Evolutionary conservation across 2,797 vertebrate species (phyloP), one percentile per base, ranked within the genome.

Genomic region (Micrastur ruficollis): DNA sequence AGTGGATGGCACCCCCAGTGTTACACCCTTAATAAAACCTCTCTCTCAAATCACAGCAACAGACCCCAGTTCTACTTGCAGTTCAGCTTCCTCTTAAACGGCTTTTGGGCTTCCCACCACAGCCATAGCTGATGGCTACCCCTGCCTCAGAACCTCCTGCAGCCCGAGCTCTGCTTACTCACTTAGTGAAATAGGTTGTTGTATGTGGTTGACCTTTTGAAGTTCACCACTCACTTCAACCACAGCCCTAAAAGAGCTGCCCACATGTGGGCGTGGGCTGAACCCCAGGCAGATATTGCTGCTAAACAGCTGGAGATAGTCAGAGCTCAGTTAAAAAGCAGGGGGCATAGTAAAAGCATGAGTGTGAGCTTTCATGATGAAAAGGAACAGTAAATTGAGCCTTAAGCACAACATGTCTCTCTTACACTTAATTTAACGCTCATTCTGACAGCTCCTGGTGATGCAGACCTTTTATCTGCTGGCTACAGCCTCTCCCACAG

Each of bases 401-500:
- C 40, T 63, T 58, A 50, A 73, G 76, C 76, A 79, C 49, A 71
- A 23, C 2, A 2, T 40, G 19, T 92, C 56, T 89, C 62, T 79
- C 58, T 81, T 61, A 78, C 66, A 75, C 71, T 91, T 71, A 61
- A 91, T 95, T 94, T 88, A 81, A 65, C 18, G 21, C 44, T 88
- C 40, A 3, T 91, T 59, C 70, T 88, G 84, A 88, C 93, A 94
- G 61, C 85, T 81, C 42, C 89, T 66, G 46, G 46, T 62, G 68
- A 59, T 73, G 40, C 62, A 96, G 66, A 72, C 29, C n/a, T 74
- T 87, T 90, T 42, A 89, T 91, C 83, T 92, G 63, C 78, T 65
- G 53, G 32, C 56, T 72, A 47, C 78, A 92, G 42, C 34, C 71
- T 90, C 94, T 95, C 38, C 53, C 6, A 2, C 53, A 68, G 65